A percentile compares a stretch with the other conserved stretches of the same genome.
Conservation (phyloP, 2,888 invertebrate genomes). For the Stenotaenia linearis region DNA sequence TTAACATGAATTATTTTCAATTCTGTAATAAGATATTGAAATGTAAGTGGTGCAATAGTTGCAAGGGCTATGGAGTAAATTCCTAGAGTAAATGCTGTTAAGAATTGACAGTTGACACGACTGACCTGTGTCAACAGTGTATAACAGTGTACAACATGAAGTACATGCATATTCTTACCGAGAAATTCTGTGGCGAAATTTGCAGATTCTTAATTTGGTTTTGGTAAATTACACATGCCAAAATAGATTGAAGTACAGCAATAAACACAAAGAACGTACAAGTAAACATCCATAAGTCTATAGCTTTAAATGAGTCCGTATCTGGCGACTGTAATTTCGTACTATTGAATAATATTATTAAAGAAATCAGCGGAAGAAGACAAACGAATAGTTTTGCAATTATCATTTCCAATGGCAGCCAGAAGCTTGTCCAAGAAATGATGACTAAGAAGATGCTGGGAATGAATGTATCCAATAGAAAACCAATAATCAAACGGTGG, state of each 20-base stretch:
- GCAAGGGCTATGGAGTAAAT: too few relatives aligned
- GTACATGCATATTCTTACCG: not conserved
- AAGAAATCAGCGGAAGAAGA: not conserved
- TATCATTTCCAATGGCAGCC: not conserved
- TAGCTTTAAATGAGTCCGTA: not conserved
- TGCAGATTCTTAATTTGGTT: not conserved
- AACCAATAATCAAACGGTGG: not conserved
- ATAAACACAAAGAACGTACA: not conserved
- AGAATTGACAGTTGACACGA: not conserved
- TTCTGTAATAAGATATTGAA: too few relatives aligned
- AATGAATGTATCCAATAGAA: not conserved
- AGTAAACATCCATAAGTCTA: not conserved
- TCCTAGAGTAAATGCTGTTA: not conserved
- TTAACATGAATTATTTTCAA: too few relatives aligned
- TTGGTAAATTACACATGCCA: not conserved
- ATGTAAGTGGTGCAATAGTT: not conserved
- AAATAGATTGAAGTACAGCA: not conserved
- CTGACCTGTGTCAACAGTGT: too few relatives aligned
- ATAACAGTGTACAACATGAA: too few relatives aligned
- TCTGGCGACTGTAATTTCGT: not conserved
- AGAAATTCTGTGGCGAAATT: not conserved
- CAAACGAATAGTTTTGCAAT: not conserved
- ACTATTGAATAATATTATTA: not conserved
- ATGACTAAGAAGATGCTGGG: not conserved
- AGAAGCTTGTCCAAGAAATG: not conserved